Conservation (phyloP, 2,888 invertebrate species). For the Boloria selene region DNA sequence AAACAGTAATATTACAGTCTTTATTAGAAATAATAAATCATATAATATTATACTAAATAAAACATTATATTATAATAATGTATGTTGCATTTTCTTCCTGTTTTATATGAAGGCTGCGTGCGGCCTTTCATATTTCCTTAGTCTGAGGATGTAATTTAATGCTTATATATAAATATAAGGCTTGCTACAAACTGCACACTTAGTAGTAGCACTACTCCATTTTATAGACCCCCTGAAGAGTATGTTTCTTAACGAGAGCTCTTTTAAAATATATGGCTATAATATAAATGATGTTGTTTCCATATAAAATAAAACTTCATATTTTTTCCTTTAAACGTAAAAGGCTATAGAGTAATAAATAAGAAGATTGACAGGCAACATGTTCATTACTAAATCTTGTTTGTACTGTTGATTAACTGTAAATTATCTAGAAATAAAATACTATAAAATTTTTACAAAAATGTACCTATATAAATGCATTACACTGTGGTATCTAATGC, state of each 20-base stretch:
- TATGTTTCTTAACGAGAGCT: conserved; percentile 31
- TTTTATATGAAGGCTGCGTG: too few species aligned
- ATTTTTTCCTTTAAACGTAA: conserved; percentile 26
- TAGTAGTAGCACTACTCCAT: conserved; percentile 4
- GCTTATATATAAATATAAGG: neutral
- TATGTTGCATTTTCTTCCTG: too few species aligned
- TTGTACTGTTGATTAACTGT: conserved; percentile 27
- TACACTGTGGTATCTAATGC: too few species aligned
- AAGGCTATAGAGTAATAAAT: conserved; percentile 30
- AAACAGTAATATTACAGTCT: too few species aligned
- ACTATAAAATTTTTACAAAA: neutral
- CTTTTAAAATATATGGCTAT: conserved; percentile 31
- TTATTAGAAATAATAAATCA: too few species aligned
- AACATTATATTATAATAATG: too few species aligned
- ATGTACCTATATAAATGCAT: too few species aligned
- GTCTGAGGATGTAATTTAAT: too few species aligned
- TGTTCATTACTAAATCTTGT: conserved; percentile 31
- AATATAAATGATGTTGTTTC: conserved; percentile 35
- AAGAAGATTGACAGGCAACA: conserved; percentile 30
- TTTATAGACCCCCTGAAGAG: conserved; percentile 36
- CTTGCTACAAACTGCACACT: conserved; percentile 6
- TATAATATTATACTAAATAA: too few species aligned
- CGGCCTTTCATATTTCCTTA: too few species aligned
- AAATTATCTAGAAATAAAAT: conserved; percentile 7
- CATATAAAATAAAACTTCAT: conserved; percentile 24